Evolutionary conservation across 2,113 vertebrate genomes (phyloP).

Genomic region (Hippocampus barbouri): DNA sequence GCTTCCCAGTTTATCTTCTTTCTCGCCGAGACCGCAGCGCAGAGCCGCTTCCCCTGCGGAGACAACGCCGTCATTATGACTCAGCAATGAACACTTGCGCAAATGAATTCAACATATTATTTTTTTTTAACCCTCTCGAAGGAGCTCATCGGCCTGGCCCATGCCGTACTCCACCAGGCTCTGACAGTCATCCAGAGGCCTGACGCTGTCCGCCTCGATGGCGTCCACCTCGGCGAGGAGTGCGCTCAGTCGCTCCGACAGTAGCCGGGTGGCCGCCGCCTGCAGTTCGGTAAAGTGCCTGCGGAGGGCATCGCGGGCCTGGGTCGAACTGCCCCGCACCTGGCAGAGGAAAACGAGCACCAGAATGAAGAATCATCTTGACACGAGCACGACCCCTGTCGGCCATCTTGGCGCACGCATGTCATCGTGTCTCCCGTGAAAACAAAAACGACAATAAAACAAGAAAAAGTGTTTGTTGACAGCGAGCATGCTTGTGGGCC

Average conservation of each 20-base stretch:
- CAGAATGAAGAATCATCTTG: neutral
- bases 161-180: slow-evolving; percentile 63
- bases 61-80: neutral
- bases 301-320: slow-evolving; percentile 61
- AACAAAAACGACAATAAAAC: no score
- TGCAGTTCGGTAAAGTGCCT: slow-evolving; percentile 62
- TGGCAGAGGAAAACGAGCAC: neutral
- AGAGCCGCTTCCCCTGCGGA: slow-evolving; percentile 86
- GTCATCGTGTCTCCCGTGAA: no score
- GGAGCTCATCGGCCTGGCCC: slow-evolving; percentile 66
- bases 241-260: slow-evolving; percentile 42
- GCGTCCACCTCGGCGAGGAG: slow-evolving; percentile 60
- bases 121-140: slow-evolving; percentile 48
- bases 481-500: neutral
- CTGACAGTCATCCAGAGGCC: slow-evolving; percentile 64
- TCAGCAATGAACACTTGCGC: neutral
- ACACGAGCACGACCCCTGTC: no score
- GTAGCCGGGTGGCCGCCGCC: slow-evolving; percentile 35
- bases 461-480: neutral
- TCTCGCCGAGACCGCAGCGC: slow-evolving; percentile 78
- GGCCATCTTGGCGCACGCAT: no score
- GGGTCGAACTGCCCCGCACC: slow-evolving; percentile 63
- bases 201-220: slow-evolving; percentile 61
- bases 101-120: slow-evolving; percentile 1
- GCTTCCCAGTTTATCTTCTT: slow-evolving; percentile 85